phyloP scores from a whole-genome alignment of 1,140 invertebrate species.

The Cyrtorhinus lividipennis region DNA sequence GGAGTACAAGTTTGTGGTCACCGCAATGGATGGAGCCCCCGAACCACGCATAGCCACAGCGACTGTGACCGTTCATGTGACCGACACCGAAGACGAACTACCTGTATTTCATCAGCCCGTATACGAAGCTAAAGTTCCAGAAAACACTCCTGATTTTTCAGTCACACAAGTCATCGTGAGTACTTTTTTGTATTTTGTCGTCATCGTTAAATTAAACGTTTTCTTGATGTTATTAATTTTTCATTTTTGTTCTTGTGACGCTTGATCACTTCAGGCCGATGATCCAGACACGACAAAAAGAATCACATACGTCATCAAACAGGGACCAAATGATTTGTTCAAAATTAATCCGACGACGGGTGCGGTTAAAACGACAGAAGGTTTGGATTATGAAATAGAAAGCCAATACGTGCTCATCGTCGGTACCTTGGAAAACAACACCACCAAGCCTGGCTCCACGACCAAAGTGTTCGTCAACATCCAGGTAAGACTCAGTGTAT shows the following conservation, averaged over 20 bases:
- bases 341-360: slow-evolving; percentile 64
- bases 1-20: slow-evolving; percentile 71
- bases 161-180: slow-evolving; percentile 54
- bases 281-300: slow-evolving; percentile 64
- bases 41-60: slow-evolving; percentile 75
- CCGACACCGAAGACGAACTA: slow-evolving; percentile 69
- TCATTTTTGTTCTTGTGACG: slow-evolving; percentile 2
- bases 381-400: slow-evolving; percentile 63
- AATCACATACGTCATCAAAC: slow-evolving; percentile 70
- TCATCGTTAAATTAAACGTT: slow-evolving; percentile 10
- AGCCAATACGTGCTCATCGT: slow-evolving; percentile 57
- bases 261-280: slow-evolving; percentile 36
- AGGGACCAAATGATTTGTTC: slow-evolving; percentile 66
- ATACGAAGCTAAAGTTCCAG: slow-evolving; percentile 64
- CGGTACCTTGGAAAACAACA: slow-evolving; percentile 65
- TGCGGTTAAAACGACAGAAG: slow-evolving; percentile 52
- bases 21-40: slow-evolving; percentile 70
- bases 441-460: slow-evolving; percentile 49
- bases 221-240: slow-evolving; percentile 22
- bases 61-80: slow-evolving; percentile 62
- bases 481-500: slow-evolving; percentile 49
- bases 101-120: slow-evolving; percentile 57
- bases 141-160: slow-evolving; percentile 61
- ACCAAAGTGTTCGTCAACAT: slow-evolving; percentile 62
- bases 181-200: background rate